A percentile compares a stretch with the other conserved stretches of the same genome.
These are phyloP conservation scores for Cataglyphis altisquamis DNA, from an alignment of 2,888 invertebrate species.

Conservation along the genomic window DNA sequence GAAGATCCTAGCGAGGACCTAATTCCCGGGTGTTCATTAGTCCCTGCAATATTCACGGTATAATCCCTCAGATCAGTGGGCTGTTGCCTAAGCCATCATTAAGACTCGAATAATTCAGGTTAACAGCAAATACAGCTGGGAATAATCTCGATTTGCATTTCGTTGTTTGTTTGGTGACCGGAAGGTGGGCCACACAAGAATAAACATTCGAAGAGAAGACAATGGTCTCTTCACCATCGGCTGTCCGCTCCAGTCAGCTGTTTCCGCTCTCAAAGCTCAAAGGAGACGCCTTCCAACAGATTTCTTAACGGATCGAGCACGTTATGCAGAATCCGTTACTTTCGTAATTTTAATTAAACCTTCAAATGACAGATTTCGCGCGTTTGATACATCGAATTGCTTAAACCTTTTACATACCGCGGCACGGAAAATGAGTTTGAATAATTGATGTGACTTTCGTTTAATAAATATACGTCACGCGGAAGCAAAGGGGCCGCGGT, in stretches of 20 bases:
- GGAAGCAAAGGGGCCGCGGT: conserved; percentile 14
- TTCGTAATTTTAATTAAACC: background rate
- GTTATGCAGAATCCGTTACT: background rate
- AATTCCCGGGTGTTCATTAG: conserved; percentile 84
- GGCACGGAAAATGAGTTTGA: background rate
- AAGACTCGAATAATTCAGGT: conserved; percentile 86
- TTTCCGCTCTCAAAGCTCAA: conserved; percentile 63
- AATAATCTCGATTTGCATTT: conserved; percentile 86
- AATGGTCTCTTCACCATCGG: conserved; percentile 61
- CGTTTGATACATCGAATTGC: background rate
- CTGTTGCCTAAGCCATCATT: conserved; percentile 85
- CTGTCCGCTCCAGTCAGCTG: conserved; percentile 56
- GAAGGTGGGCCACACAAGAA: conserved; percentile 76
- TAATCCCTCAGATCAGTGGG: conserved; percentile 86
- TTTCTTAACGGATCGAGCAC: conserved; percentile 18
- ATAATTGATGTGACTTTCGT: background rate
- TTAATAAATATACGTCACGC: background rate
- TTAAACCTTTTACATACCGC: background rate
- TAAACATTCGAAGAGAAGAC: conserved; percentile 80
- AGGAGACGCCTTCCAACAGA: background rate
- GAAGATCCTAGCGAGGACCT: conserved; percentile 76
- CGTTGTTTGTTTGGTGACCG: conserved; percentile 78
- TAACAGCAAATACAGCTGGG: conserved; percentile 82
- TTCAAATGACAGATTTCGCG: background rate
- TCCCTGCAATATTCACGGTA: conserved; percentile 85